Conservation (phyloP, 2,888 invertebrate species). For the Gastrophysa polygoni region DNA sequence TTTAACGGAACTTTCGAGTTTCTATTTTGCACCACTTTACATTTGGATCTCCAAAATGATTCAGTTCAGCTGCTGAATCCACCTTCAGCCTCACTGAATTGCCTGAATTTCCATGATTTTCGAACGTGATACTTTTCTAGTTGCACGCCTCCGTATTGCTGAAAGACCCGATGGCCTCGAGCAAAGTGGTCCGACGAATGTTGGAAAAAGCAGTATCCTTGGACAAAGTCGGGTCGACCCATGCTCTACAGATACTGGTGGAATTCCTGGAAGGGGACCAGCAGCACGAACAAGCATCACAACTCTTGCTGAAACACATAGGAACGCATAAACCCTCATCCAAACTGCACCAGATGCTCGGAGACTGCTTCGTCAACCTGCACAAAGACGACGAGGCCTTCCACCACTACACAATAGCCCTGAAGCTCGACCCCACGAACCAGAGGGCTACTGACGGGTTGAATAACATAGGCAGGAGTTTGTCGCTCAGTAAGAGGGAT, state of each 20-base stretch:
- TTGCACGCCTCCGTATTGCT: conserved; percentile 76
- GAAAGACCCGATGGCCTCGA: conserved; percentile 66
- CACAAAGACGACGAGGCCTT: conserved; percentile 72
- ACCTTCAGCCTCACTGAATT: not conserved
- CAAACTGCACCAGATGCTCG: conserved; percentile 69
- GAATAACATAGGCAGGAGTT: conserved; percentile 63
- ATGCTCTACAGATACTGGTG: conserved; percentile 72
- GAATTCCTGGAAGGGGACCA: conserved; percentile 73
- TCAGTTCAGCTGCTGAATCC: too few species aligned
- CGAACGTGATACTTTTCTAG: conserved; percentile 58
- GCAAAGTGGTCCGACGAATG: conserved; percentile 68
- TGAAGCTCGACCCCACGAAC: conserved; percentile 71
- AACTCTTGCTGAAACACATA: conserved; percentile 70
- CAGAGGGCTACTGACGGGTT: conserved; percentile 69
- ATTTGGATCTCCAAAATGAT: too few species aligned
- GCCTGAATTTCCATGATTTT: conserved; percentile 13
- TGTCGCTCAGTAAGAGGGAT: conserved; percentile 59
- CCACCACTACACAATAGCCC: conserved; percentile 69
- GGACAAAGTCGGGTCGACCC: conserved; percentile 72
- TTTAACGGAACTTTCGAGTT: too few species aligned
- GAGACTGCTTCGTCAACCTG: conserved; percentile 66
- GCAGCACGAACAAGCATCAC: conserved; percentile 70
- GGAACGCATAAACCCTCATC: conserved; percentile 64
- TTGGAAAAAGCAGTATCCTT: conserved; percentile 75
- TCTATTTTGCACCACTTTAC: too few species aligned